Conservation (phyloP, 2,113 vertebrate genomes). For the Variabilichromis moorii region DNA sequence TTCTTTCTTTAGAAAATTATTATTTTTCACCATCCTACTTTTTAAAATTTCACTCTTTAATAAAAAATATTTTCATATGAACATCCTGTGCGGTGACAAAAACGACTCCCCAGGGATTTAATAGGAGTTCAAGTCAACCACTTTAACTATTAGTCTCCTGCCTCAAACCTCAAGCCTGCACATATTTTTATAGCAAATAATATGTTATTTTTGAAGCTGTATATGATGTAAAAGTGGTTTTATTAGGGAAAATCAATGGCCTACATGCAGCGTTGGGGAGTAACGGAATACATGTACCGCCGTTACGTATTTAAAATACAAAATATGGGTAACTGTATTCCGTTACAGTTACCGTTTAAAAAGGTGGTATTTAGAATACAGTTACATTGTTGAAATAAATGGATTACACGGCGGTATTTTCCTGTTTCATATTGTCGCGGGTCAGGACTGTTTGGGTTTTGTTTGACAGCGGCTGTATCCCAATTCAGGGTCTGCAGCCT, state of each 20-base stretch:
- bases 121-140: neutral
- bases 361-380: neutral
- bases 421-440: rapidly evolving
- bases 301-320: neutral
- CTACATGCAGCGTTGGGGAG: rapidly evolving
- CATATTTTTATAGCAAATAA: rapidly evolving
- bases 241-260: neutral
- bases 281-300: rapidly evolving
- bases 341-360: neutral
- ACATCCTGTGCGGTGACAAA: neutral
- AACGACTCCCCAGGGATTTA: neutral
- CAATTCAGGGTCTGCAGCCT: neutral
- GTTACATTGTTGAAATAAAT: neutral
- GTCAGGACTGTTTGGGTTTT: neutral
- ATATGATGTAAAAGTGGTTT: neutral
- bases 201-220: neutral
- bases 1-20: neutral
- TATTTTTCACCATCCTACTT: neutral
- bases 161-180: neutral
- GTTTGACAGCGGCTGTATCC: neutral
- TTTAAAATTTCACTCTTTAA: neutral
- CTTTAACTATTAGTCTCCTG: neutral
- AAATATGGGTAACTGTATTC: neutral
- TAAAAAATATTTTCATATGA: neutral
- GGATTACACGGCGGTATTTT: neutral